These are phyloP conservation scores for Selenia dentaria DNA, from an alignment of 2,888 invertebrate species.

Conservation along the genomic window DNA sequence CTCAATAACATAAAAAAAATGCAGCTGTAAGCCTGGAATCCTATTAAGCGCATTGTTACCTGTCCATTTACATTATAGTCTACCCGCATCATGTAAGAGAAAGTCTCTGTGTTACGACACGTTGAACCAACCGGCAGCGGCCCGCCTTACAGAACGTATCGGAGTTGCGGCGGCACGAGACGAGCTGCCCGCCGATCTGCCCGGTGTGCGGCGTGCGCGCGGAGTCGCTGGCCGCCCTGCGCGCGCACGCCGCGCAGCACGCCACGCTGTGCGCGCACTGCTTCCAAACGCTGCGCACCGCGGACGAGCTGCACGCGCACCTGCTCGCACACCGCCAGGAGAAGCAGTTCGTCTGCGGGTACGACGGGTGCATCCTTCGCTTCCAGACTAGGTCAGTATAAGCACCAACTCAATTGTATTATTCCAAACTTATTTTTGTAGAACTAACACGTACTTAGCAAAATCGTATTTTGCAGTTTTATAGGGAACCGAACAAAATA, in stretches of 20 bases:
- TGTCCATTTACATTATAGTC: too few relatives aligned
- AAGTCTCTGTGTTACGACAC: too few relatives aligned
- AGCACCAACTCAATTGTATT: too few relatives aligned
- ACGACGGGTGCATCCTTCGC: slow-evolving; percentile 71
- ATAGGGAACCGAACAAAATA: too few relatives aligned
- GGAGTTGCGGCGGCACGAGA: slow-evolving; percentile 48
- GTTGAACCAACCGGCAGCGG: too few relatives aligned
- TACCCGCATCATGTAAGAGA: too few relatives aligned
- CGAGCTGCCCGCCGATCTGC: slow-evolving; percentile 28
- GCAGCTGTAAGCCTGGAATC: too few relatives aligned
- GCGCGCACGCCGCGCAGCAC: slow-evolving; percentile 28
- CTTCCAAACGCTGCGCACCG: slow-evolving; percentile 37
- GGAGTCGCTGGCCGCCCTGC: slow-evolving; percentile 26
- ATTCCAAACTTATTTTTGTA: too few relatives aligned
- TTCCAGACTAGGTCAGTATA: neutral
- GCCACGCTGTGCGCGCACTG: slow-evolving; percentile 35
- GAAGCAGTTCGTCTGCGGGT: slow-evolving; percentile 70
- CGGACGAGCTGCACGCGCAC: slow-evolving; percentile 43
- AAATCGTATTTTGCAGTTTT: too few relatives aligned
- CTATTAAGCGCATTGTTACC: too few relatives aligned
- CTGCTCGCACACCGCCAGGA: slow-evolving; percentile 60
- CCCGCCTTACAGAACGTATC: slow-evolving; percentile 38
- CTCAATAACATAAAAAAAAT: too few relatives aligned
- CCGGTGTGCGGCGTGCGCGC: slow-evolving; percentile 33
- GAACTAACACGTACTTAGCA: too few relatives aligned